These are phyloP conservation scores for Mayetiola destructor DNA, from an alignment of 2,888 invertebrate species.

Conservation along the genomic window DNA sequence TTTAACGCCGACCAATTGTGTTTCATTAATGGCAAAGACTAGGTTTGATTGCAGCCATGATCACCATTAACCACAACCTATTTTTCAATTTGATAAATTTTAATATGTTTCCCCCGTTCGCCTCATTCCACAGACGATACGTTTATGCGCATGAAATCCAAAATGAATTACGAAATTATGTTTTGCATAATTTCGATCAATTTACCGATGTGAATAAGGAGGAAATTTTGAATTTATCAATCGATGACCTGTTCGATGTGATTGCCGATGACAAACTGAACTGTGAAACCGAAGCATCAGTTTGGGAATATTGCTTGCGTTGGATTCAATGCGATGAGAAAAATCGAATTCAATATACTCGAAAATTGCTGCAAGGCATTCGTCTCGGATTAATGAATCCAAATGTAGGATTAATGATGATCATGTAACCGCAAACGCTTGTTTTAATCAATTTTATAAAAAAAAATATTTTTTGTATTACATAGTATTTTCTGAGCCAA, in stretches of 20 bases:
- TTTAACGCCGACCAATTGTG: not conserved
- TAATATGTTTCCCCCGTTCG: not conserved
- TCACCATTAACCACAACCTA: not conserved
- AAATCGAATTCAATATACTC: conserved; percentile 56
- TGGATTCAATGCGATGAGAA: conserved; percentile 75
- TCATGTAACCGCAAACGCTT: not conserved
- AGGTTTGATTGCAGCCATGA: not conserved
- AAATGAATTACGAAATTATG: conserved; percentile 32
- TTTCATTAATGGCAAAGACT: not conserved
- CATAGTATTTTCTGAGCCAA: conserved; percentile 77
- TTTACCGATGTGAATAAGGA: conserved; percentile 57
- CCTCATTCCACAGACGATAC: not conserved
- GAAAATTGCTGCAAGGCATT: conserved; percentile 64
- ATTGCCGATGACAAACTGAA: conserved; percentile 73
- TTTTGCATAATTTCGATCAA: conserved; percentile 62
- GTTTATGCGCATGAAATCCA: not conserved
- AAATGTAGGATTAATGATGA: conserved; percentile 34
- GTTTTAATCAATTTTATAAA: not conserved
- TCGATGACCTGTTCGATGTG: conserved; percentile 59
- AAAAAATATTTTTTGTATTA: conserved; percentile 16
- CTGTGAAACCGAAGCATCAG: conserved; percentile 73
- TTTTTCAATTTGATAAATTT: not conserved
- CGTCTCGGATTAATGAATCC: conserved; percentile 73
- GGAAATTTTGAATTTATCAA: conserved; percentile 55
- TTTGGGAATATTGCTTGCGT: conserved; percentile 71